A percentile compares a stretch with the other conserved stretches of the same genome.
These are phyloP conservation scores for Acipenser ruthenus DNA, from an alignment of 2,797 vertebrate genomes.

Conservation along the genomic window DNA sequence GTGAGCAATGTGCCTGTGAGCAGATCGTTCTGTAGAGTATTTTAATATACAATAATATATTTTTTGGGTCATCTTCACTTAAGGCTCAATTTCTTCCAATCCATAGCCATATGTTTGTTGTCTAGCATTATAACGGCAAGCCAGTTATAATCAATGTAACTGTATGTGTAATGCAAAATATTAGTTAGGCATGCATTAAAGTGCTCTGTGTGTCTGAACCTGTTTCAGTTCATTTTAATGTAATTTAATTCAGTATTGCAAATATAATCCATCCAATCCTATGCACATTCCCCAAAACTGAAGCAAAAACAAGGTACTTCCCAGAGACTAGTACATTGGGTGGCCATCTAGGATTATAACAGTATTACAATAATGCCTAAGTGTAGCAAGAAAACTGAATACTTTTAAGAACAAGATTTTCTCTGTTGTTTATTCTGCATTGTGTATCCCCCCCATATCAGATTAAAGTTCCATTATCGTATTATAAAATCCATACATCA, in stretches of 20 bases:
- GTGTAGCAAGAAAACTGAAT: not conserved
- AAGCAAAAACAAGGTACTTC: not conserved
- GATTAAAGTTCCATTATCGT: not conserved
- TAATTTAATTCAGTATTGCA: not conserved
- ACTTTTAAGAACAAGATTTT: not conserved
- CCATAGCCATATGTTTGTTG: conserved; percentile 8
- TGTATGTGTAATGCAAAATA: not conserved
- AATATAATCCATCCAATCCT: not conserved
- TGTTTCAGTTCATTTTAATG: not conserved
- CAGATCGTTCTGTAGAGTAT: conserved; percentile 23
- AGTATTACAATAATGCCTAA: conserved; percentile 1
- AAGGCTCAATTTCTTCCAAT: conserved; percentile 34
- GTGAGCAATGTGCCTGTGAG: no score
- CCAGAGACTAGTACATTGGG: not conserved
- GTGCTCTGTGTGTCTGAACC: not conserved
- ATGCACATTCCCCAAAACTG: not conserved
- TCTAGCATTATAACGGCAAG: not conserved
- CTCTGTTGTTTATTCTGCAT: not conserved
- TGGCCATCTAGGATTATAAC: not conserved
- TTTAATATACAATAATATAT: conserved; percentile 50
- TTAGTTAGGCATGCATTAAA: not conserved
- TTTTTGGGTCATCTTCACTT: conserved; percentile 59
- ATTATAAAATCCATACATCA: not conserved
- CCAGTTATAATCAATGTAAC: not conserved
- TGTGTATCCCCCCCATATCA: not conserved